Evolutionary conservation across 2,888 invertebrate genomes (phyloP).

Genomic region (Cataglyphis livida): DNA sequence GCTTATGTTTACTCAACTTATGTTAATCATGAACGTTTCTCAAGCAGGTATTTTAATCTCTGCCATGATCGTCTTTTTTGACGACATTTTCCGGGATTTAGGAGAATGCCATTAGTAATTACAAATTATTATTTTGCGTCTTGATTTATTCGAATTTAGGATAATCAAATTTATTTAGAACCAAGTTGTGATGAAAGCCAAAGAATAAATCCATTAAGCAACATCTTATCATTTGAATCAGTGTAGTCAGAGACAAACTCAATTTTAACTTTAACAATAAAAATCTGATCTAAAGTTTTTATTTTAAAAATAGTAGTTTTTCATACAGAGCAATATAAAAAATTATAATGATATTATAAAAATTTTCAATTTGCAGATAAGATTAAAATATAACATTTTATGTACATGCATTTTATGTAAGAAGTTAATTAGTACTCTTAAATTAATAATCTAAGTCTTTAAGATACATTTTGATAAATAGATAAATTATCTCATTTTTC

Average conservation of each 20-base stretch:
- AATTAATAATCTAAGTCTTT: neutral
- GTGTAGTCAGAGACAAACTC: neutral
- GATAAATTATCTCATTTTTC: neutral
- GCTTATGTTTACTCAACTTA: constrained; percentile 32
- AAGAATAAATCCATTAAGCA: neutral
- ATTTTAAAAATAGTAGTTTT: neutral
- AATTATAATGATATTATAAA: neutral
- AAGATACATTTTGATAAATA: no score
- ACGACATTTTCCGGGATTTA: constrained; percentile 37
- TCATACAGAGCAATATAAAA: neutral
- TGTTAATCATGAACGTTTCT: constrained; percentile 9
- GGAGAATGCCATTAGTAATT: constrained; percentile 5
- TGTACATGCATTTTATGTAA: neutral
- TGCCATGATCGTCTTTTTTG: neutral
- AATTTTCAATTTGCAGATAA: no score
- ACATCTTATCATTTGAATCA: neutral
- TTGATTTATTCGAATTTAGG: constrained; percentile 5
- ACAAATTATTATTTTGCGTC: constrained; percentile 21
- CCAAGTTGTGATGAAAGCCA: neutral
- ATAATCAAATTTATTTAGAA: constrained; percentile 13
- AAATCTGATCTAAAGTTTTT: neutral
- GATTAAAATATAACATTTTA: no score
- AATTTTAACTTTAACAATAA: neutral
- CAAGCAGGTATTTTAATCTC: constrained; percentile 38
- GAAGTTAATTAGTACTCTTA: neutral